These are phyloP conservation scores for Lanistes nyassanus DNA, from an alignment of 1,140 invertebrate species.

Conservation along the genomic window DNA sequence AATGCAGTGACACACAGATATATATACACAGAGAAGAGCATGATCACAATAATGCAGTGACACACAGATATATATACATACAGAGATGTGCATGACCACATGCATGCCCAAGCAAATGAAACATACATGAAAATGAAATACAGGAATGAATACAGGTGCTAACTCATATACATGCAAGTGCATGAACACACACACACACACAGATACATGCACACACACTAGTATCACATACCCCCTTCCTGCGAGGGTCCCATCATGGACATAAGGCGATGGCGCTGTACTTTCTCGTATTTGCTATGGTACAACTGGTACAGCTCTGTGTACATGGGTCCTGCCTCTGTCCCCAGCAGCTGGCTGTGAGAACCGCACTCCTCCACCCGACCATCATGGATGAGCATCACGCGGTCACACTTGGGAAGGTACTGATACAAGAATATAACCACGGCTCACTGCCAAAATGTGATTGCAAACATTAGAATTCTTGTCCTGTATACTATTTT, in stretches of 20 bases:
- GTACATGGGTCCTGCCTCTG: constrained; percentile 58
- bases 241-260: neutral
- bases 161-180: neutral
- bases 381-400: constrained; percentile 69
- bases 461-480: no score
- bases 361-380: constrained; percentile 61
- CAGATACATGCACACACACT: neutral
- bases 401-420: constrained; percentile 70
- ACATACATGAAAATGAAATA: no score
- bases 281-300: constrained; percentile 40
- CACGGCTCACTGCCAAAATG: no score
- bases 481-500: no score
- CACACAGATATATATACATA: neutral
- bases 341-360: constrained; percentile 56
- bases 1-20: neutral
- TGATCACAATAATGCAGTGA: neutral
- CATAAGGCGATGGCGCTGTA: constrained; percentile 24
- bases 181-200: neutral
- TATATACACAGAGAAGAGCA: neutral
- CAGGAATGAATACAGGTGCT: neutral
- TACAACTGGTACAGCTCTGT: constrained; percentile 33
- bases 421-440: constrained; percentile 53
- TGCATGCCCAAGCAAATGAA: neutral
- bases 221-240: neutral
- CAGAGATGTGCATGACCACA: neutral